Evolutionary conservation across 2,113 vertebrate genomes (phyloP), one percentile per base, ranked within the genome.

Genomic region (Oreamnos americanus): DNA sequence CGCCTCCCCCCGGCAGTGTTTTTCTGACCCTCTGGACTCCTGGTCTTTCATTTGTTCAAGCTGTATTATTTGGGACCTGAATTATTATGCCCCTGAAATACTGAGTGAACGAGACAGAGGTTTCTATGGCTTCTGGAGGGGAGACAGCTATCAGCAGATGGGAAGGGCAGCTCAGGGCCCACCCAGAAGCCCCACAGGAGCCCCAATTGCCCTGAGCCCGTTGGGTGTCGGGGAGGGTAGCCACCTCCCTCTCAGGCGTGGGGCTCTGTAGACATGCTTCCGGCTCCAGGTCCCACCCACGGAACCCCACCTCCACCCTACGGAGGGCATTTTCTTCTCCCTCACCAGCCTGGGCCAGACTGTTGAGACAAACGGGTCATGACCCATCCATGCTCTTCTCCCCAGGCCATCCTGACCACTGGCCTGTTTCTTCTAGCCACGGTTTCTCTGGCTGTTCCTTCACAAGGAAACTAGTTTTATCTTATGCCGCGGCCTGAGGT

Each of bases 331-430:
- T 86, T 28, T 83, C 78, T 26, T 67, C 36, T 82, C 21, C 26
- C 36, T 5, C 86, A 39, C 45, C 33, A 53, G 79, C 21, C 64
- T 39, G 25, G 28, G 39, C 79, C 19, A 28, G 51, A 57, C n/a
- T 7, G 36, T 55, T 58, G 1, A 71, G 28, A 64, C 33, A 57
- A 55, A 4, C 3, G 47, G 30, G 36, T 39, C 79, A 16, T 0
- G 2, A 12, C 28, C 17, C 5, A 30, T 3, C 26, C 15, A 2
- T 0, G 13, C 10, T 17, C n/a, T 45, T 36, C 33, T 83, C 43
- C 53, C 64, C n/a, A 15, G 83, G 43, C 13, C 14, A 14, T 28
- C 60, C 51, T 23, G 30, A 49, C 49, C 0, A 0, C 57, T 79
- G 60, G 19, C 30, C 89, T 53, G 8, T 11, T 85, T 76, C 67